Percentiles rank a stretch among this genome's conserved stretches.
These are phyloP conservation scores for Sebastes hubbsi DNA, from an alignment of 2,797 vertebrate genomes.

Conservation along the genomic window DNA sequence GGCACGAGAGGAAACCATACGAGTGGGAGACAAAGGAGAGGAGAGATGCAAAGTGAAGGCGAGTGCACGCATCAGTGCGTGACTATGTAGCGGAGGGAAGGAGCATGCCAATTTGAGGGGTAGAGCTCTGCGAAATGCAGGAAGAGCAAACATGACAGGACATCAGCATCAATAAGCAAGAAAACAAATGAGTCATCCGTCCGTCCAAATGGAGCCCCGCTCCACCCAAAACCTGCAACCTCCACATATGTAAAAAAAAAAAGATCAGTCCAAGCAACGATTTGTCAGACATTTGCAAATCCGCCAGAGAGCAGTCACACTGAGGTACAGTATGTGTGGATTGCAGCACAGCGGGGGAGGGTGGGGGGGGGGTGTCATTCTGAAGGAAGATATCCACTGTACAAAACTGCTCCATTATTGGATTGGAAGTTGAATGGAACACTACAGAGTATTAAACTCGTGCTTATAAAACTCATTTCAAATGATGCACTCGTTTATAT, in stretches of 20 bases:
- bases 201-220: constrained; percentile 22
- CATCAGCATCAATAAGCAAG: constrained; percentile 55
- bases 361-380: neutral
- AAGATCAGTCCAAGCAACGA: constrained; percentile 23
- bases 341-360: neutral
- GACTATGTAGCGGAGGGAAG: constrained; percentile 41
- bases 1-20: neutral
- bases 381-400: neutral
- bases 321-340: neutral
- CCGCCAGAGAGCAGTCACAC: neutral
- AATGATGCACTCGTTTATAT: neutral
- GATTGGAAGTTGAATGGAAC: neutral
- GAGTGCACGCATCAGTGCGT: constrained; percentile 51
- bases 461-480: neutral
- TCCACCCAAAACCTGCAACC: constrained; percentile 21
- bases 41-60: constrained; percentile 57
- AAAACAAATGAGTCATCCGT: constrained; percentile 50
- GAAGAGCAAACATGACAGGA: constrained; percentile 59
- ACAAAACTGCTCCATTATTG: neutral
- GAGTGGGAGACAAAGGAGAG: constrained; percentile 59
- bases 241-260: constrained; percentile 28
- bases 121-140: constrained; percentile 41
- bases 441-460: neutral
- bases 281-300: constrained; percentile 22
- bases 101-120: constrained; percentile 42